Percentiles rank a stretch among this genome's conserved stretches.
Evolutionary conservation across 1,140 invertebrate genomes (phyloP).

Genomic region (Ceratitis capitata): DNA sequence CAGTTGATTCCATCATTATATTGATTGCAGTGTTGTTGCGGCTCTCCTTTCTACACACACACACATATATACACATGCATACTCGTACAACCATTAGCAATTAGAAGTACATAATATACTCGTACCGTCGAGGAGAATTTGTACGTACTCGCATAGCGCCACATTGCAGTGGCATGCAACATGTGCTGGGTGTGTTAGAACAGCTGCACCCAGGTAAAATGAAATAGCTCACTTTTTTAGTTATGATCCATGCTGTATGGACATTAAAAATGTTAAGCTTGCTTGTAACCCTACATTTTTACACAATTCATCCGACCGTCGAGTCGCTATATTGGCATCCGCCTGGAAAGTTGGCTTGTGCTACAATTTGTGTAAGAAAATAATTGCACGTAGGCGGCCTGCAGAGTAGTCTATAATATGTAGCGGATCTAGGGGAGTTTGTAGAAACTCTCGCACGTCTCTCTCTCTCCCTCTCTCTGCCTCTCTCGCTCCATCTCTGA

Average conservation of each 20-base stretch:
- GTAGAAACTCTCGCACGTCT: not conserved
- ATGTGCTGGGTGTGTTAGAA: slow-evolving; percentile 1
- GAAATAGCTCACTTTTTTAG: not conserved
- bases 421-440: not conserved
- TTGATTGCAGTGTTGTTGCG: not conserved
- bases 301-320: not conserved
- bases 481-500: not conserved
- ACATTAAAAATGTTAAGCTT: not conserved
- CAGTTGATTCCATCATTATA: not conserved
- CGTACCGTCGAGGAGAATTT: not conserved
- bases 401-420: not conserved
- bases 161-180: not conserved
- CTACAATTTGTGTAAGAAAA: not conserved
- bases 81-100: no score
- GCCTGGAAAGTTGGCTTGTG: not conserved
- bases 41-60: not conserved
- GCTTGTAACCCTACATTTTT: not conserved
- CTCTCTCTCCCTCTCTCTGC: not conserved
- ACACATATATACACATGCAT: not conserved
- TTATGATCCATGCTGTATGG: no score
- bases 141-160: not conserved
- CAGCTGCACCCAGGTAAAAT: slow-evolving; percentile 16
- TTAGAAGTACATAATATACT: no score
- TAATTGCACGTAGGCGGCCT: not conserved
- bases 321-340: not conserved